These are phyloP conservation scores for Poecile atricapillus DNA, from an alignment of 2,113 vertebrate genomes.

Conservation along the genomic window DNA sequence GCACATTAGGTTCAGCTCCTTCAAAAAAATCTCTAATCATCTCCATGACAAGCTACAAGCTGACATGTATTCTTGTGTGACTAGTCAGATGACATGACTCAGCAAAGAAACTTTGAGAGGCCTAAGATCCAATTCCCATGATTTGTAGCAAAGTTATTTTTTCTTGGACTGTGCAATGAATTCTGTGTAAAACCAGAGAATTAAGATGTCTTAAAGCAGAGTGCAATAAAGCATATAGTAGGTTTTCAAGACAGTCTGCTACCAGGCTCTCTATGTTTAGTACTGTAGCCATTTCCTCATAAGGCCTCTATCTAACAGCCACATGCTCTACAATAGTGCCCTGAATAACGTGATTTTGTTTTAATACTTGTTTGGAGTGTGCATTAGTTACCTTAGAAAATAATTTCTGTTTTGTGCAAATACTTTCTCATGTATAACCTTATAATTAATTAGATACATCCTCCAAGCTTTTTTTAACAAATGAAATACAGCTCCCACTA, in stretches of 20 bases:
- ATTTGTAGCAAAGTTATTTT: neutral
- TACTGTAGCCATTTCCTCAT: neutral
- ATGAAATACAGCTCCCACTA: neutral
- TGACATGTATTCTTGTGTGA: slow-evolving; percentile 32
- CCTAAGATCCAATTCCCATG: neutral
- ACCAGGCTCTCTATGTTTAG: neutral
- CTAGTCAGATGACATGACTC: slow-evolving; percentile 24
- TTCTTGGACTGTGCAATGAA: neutral
- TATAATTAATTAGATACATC: neutral
- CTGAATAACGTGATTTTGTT: neutral
- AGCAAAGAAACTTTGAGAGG: neutral
- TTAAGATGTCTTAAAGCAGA: neutral
- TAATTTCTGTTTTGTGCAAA: neutral
- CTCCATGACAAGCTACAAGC: neutral
- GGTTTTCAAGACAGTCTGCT: neutral
- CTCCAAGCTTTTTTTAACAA: neutral
- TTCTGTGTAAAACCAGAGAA: neutral
- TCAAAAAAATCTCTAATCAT: neutral
- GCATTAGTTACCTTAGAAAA: neutral
- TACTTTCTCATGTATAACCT: neutral
- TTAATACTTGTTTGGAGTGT: neutral
- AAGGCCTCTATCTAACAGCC: neutral
- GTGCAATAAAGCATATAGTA: neutral
- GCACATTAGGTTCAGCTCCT: neutral
- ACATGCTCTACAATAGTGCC: neutral